phyloP scores from a whole-genome alignment of 1,140 invertebrate genomes.

The Antheraea pernyi region DNA sequence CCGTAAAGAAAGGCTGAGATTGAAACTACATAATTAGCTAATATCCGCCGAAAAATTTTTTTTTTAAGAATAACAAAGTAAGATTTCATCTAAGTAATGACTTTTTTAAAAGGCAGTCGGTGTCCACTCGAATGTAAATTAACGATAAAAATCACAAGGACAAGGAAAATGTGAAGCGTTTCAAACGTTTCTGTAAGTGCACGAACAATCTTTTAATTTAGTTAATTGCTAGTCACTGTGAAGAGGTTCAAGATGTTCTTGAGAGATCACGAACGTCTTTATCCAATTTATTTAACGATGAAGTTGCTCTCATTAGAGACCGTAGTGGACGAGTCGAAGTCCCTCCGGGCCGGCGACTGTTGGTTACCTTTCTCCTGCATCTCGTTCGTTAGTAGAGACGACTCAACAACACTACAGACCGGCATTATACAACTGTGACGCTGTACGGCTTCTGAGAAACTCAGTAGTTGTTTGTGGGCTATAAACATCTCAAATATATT shows the following conservation, averaged over 20 bases:
- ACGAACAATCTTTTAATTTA: constrained; percentile 77
- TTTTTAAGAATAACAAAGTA: not conserved
- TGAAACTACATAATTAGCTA: not conserved
- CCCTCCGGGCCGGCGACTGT: constrained; percentile 36
- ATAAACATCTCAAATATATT: not conserved
- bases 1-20: not conserved
- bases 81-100: not conserved
- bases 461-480: not conserved
- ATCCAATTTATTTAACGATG: constrained; percentile 79
- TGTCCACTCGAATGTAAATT: constrained; percentile 12
- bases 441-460: not conserved
- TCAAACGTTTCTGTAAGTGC: constrained; percentile 60
- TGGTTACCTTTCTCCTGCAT: constrained; percentile 51
- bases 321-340: constrained; percentile 49
- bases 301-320: constrained; percentile 71
- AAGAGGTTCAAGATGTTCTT: constrained; percentile 72
- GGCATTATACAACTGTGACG: constrained; percentile 3
- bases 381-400: constrained; percentile 46
- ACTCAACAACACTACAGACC: constrained; percentile 12
- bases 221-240: constrained; percentile 74
- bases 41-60: not conserved
- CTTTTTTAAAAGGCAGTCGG: not conserved
- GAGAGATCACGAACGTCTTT: constrained; percentile 76
- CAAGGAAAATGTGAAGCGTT: constrained; percentile 37
- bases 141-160: constrained; percentile 25